Base-by-base conservation (phyloP, 2,797 vertebrate genomes). In the Anas capensis region DNA sequence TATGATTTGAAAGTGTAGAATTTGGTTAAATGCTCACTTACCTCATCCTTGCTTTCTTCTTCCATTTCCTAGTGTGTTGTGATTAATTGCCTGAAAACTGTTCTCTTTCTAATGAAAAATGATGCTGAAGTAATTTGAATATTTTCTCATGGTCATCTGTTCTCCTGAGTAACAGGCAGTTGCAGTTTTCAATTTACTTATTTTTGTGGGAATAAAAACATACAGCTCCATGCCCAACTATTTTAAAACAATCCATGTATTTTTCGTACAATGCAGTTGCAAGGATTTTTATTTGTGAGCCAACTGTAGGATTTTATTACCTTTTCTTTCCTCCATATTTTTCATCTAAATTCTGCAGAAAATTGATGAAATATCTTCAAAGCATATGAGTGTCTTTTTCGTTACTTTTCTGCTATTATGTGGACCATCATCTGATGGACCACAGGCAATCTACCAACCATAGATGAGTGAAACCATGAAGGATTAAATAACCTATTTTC, bases 341-440 rank as follows among this genome's bases (percentile, higher is more conserved):
- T 38, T 12, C 23, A 27, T 14, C 9, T 62, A 56, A 61, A 31
- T 66, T 16, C 19, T 29, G 8, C 26, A 71, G 38, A 82, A 64
- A 75, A 51, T 20, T 4, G 5, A 51, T 62, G 27, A 66, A 38
- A 42, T 83, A 49, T 75, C 61, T 69, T 57, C 13, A 7, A 51
- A 27, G 24, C 14, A 2, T 34, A 0, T 2, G 0, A 40, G 6
- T 10, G 5, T 53, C 14, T 10, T 34, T 76, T 10, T 33, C 11
- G 26, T 54, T 21, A 53, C 14, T 60, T 51, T 10, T 53, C 4
- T 34, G 1, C 27, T 75, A 8, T n/a, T 64, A 2, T 8, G 5
- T 9, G 14, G 53, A 27, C 14, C 2, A 5, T 48, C 9, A 40
- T 65, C 49, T 86, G 73, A 86, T 31, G n/a, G 48, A 77, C 4